phyloP scores from a whole-genome alignment of 1,140 invertebrate species.

The Nephila pilipes region DNA sequence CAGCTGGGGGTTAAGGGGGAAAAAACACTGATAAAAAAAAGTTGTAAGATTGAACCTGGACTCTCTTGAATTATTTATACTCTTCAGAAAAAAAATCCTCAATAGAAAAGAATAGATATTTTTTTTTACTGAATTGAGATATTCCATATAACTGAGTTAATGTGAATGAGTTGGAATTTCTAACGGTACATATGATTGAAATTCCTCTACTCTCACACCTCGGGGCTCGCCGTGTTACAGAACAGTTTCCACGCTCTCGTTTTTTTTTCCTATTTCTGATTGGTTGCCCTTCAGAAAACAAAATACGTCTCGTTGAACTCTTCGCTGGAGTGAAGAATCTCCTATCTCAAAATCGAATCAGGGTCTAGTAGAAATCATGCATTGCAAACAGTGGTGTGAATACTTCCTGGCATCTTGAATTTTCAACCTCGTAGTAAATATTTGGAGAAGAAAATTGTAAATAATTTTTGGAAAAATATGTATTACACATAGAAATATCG shows the following conservation, averaged over 20 bases:
- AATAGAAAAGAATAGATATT: conserved; percentile 64
- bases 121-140: conserved; percentile 56
- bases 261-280: conserved; percentile 47
- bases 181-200: conserved; percentile 55
- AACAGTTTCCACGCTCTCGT: not conserved
- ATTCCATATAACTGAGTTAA: conserved; percentile 62
- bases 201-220: conserved; percentile 8
- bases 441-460: not conserved
- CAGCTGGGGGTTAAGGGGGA: conserved; percentile 23
- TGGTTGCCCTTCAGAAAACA: conserved; percentile 47
- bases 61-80: conserved; percentile 68
- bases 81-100: not conserved
- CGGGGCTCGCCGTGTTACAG: not conserved
- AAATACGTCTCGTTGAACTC: conserved; percentile 43
- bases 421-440: conserved; percentile 18
- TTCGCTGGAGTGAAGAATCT: not conserved
- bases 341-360: conserved; percentile 24
- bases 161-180: conserved; percentile 57
- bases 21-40: conserved; percentile 33
- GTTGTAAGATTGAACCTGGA: conserved; percentile 60
- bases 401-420: conserved; percentile 39
- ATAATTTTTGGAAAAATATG: not conserved
- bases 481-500: not conserved
- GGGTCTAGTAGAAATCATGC: not conserved
- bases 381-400: conserved; percentile 29